Percentiles rank a stretch among this genome's conserved stretches.
These are phyloP conservation scores for Manduca sexta DNA, from an alignment of 1,140 invertebrate genomes.

Conservation along the genomic window DNA sequence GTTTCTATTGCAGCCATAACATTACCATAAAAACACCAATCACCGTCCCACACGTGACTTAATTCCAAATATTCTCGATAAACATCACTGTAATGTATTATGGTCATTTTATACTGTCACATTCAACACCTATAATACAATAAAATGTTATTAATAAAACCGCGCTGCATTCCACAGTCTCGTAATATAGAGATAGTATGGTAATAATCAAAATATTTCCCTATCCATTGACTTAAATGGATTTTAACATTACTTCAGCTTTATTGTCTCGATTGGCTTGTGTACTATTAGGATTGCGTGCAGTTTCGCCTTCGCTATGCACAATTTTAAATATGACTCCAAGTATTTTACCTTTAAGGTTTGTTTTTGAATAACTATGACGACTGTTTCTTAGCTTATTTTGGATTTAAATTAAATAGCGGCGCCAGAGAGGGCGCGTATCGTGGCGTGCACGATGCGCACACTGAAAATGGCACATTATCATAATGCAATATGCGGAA, in stretches of 20 bases:
- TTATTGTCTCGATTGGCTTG: slow-evolving; percentile 35
- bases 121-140: slow-evolving; percentile 24
- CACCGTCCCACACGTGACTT: slow-evolving; percentile 40
- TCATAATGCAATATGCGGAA: slow-evolving; percentile 56
- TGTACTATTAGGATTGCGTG: slow-evolving; percentile 24
- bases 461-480: slow-evolving; percentile 60
- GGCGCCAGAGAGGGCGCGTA: slow-evolving; percentile 45
- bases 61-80: slow-evolving; percentile 47
- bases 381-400: neutral
- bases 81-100: slow-evolving; percentile 37
- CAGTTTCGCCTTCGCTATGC: slow-evolving; percentile 12
- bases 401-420: slow-evolving; percentile 1
- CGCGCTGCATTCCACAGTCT: slow-evolving; percentile 28
- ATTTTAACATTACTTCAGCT: slow-evolving; percentile 20
- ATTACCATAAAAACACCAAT: slow-evolving; percentile 48
- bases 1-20: slow-evolving; percentile 40
- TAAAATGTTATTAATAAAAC: slow-evolving; percentile 32
- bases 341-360: neutral
- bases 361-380: slow-evolving; percentile 1
- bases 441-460: slow-evolving; percentile 36
- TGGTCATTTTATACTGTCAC: slow-evolving; percentile 23
- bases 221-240: slow-evolving; percentile 24
- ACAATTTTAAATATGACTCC: neutral
- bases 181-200: slow-evolving; percentile 26
- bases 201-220: slow-evolving; percentile 26